A percentile compares a stretch with the other conserved stretches of the same genome.
Evolutionary conservation across 2,113 vertebrate species (phyloP).

Genomic region (Anguilla japonica): DNA sequence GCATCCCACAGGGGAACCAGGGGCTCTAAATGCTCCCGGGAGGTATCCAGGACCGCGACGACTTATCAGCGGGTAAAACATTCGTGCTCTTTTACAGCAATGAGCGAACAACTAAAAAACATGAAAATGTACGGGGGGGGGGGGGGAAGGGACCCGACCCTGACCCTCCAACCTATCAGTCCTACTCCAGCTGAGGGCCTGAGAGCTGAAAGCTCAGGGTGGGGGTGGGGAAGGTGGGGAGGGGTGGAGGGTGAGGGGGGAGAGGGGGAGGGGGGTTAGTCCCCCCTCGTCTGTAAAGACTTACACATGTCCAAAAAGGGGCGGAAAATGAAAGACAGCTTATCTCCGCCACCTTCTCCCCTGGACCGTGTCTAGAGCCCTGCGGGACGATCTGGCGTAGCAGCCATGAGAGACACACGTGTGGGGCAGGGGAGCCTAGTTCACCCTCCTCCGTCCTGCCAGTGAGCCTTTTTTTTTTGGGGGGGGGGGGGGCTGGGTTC

Average conservation of each 20-base stretch:
- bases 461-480: not conserved
- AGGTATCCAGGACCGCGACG: not conserved
- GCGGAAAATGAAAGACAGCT: constrained; percentile 61
- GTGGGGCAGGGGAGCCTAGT: not conserved
- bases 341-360: constrained; percentile 37
- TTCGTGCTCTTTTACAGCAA: not conserved
- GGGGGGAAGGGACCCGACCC: constrained; percentile 43
- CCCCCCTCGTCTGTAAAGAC: constrained; percentile 57
- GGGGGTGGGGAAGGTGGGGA: not conserved
- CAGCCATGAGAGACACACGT: not conserved
- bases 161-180: constrained; percentile 56
- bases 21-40: not conserved
- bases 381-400: not conserved
- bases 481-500: not conserved
- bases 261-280: constrained; percentile 13
- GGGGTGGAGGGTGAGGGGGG: not conserved
- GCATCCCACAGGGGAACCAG: not conserved
- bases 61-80: not conserved
- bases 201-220: constrained; percentile 37
- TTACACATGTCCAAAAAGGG: constrained; percentile 53
- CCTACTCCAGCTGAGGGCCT: constrained; percentile 48
- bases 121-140: not conserved
- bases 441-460: not conserved
- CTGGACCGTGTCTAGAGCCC: not conserved
- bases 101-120: not conserved